These are phyloP conservation scores for Ganaspis sp. DNA, from an alignment of 1,140 invertebrate species.

Conservation along the genomic window DNA sequence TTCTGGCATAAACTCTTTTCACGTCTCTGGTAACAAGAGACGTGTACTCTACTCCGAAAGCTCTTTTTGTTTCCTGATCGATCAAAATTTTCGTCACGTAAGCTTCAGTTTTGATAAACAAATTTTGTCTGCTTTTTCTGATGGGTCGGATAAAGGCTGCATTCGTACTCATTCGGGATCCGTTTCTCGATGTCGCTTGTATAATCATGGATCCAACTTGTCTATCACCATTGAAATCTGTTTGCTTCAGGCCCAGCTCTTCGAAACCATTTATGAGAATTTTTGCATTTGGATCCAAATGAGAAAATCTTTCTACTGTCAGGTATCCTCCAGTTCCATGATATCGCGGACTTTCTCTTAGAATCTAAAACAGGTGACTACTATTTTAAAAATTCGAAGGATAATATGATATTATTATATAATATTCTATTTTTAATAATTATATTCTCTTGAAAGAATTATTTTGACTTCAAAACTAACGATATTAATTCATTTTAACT, in stretches of 20 bases:
- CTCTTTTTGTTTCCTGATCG: slow-evolving; percentile 80
- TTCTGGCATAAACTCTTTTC: background rate
- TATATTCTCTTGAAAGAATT: too few species aligned
- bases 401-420: too few species aligned
- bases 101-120: slow-evolving; percentile 81
- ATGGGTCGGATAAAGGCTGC: slow-evolving; percentile 83
- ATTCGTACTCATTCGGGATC: slow-evolving; percentile 82
- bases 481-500: too few species aligned
- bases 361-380: background rate
- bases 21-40: background rate
- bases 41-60: slow-evolving; percentile 74
- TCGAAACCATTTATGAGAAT: background rate
- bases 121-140: slow-evolving; percentile 80
- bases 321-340: background rate
- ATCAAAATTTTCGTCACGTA: slow-evolving; percentile 83
- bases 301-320: background rate
- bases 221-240: slow-evolving; percentile 73
- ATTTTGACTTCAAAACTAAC: too few species aligned
- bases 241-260: background rate
- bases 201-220: slow-evolving; percentile 78
- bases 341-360: background rate
- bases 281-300: background rate
- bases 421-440: too few species aligned
- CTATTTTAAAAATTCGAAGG: background rate
- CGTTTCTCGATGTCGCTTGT: slow-evolving; percentile 81